Evolutionary conservation across 2,797 vertebrate genomes (phyloP).

Genomic region (Sebastes trivittatus): DNA sequence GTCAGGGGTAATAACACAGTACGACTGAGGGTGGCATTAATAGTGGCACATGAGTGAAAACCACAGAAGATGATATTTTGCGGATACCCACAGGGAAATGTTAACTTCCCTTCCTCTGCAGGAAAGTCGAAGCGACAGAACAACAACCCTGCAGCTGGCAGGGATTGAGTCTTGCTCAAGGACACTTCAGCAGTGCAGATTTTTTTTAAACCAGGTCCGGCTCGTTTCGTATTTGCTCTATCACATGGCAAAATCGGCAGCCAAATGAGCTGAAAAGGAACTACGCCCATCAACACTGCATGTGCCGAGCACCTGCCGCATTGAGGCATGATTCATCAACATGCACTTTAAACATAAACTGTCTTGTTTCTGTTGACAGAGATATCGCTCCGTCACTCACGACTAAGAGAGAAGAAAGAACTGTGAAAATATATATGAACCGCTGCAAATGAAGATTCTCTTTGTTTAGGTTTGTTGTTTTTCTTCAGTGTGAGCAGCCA

Average conservation of each 20-base stretch:
- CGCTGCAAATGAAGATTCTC: slow-evolving; percentile 11
- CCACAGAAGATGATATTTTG: neutral
- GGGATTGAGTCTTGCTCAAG: slow-evolving; percentile 17
- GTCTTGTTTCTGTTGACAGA: neutral
- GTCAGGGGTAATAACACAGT: neutral
- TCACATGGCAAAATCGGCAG: neutral
- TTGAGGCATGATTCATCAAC: neutral
- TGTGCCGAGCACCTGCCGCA: neutral
- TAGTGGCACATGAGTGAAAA: neutral
- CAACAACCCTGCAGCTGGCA: slow-evolving; percentile 8
- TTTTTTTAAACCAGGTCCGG: neutral
- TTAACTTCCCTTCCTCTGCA: neutral
- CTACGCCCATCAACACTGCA: neutral
- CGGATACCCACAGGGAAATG: neutral
- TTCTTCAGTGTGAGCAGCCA: neutral
- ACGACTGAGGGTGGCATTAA: neutral
- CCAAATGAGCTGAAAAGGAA: neutral
- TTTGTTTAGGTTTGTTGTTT: slow-evolving; percentile 64
- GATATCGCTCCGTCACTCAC: neutral
- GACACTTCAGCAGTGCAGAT: slow-evolving; percentile 19
- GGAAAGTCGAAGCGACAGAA: neutral
- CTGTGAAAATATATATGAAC: neutral
- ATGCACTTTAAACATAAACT: neutral
- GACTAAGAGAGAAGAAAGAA: neutral
- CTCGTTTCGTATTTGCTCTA: neutral